Percentiles rank a stretch among this genome's conserved stretches.
Conservation (phyloP, 2,797 vertebrate species). For the Tapera naevia region DNA sequence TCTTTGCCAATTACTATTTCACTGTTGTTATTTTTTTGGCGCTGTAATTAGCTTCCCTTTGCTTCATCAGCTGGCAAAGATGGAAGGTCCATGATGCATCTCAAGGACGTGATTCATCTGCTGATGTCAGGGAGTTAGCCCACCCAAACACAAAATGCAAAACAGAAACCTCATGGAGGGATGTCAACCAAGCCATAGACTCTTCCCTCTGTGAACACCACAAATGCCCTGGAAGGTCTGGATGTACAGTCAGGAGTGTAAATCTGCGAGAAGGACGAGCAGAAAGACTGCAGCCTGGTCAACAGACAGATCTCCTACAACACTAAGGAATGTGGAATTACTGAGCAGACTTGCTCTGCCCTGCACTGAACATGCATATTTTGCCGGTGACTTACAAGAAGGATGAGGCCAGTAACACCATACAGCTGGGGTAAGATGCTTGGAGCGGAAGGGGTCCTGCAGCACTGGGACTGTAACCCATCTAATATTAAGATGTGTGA, state of each 20-base stretch:
- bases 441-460: background rate
- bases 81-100: background rate
- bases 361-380: background rate
- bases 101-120: background rate
- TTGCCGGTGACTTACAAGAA: background rate
- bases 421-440: background rate
- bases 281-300: background rate
- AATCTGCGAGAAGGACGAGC: background rate
- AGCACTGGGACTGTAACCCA: background rate
- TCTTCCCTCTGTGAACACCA: background rate
- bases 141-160: background rate
- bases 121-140: background rate
- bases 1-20: background rate
- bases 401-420: background rate
- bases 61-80: background rate
- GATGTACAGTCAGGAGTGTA: background rate
- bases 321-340: conserved; percentile 38
- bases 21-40: background rate
- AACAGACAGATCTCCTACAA: conserved; percentile 8
- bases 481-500: background rate
- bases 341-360: conserved; percentile 17
- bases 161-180: background rate
- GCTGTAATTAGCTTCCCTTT: background rate
- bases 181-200: background rate
- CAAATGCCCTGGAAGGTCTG: background rate